Conservation (phyloP, 2,888 invertebrate species). For the Sepiola atlantica region DNA sequence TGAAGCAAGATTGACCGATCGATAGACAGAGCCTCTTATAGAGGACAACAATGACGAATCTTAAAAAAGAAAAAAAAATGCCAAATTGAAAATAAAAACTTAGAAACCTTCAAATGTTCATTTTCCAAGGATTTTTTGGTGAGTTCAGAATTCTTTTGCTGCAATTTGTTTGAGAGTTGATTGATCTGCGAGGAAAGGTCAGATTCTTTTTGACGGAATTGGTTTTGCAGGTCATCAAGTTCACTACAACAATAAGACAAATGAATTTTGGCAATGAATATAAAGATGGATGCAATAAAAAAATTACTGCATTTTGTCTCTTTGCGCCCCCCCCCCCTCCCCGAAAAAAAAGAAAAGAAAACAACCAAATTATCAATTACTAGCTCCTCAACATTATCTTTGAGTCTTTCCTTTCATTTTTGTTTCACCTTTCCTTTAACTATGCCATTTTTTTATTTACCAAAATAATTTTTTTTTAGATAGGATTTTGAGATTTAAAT, state of each 20-base stretch:
- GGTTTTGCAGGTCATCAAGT: slow-evolving; percentile 67
- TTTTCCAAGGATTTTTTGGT: slow-evolving; percentile 65
- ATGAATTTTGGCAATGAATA: neutral
- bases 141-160: slow-evolving; percentile 67
- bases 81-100: neutral
- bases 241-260: slow-evolving; percentile 58
- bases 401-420: no score
- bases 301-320: no score
- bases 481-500: no score
- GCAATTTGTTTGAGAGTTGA: slow-evolving; percentile 60
- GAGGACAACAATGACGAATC: neutral
- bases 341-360: no score
- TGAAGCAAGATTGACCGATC: no score
- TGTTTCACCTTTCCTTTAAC: no score
- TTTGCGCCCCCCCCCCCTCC: no score
- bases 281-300: neutral
- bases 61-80: neutral
- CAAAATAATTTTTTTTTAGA: no score
- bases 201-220: slow-evolving; percentile 68
- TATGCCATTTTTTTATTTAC: no score
- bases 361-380: no score
- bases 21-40: no score
- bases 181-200: slow-evolving; percentile 66
- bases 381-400: no score
- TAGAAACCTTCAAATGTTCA: slow-evolving; percentile 69